Percentiles rank a stretch among this genome's conserved stretches.
Conservation (phyloP, 2,113 vertebrate genomes). For the Geococcyx californianus region DNA sequence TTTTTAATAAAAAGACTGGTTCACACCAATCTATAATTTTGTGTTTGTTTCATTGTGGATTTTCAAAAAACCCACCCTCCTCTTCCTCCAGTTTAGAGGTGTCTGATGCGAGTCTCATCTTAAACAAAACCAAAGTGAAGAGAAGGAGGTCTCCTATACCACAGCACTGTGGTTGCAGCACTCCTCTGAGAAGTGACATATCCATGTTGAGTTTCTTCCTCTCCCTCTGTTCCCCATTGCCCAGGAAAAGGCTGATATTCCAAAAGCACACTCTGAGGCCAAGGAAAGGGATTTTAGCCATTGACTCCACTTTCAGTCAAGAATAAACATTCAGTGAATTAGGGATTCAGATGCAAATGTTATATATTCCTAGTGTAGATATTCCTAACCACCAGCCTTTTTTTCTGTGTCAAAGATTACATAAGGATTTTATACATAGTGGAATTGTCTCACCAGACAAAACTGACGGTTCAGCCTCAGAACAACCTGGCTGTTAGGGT, state of each 20-base stretch:
- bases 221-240: background rate
- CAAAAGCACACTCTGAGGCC: accelerated
- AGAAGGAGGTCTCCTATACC: background rate
- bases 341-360: background rate
- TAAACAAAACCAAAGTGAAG: background rate
- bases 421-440: background rate
- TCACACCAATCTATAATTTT: background rate
- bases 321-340: background rate
- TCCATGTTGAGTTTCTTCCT: background rate
- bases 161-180: background rate
- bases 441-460: background rate
- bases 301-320: background rate
- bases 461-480: background rate
- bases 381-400: background rate
- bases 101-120: background rate
- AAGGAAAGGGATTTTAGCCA: background rate
- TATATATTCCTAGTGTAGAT: background rate
- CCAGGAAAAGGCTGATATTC: background rate
- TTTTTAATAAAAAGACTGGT: background rate
- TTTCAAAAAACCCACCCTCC: background rate
- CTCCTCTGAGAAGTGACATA: background rate
- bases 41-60: background rate
- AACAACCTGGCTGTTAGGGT: background rate
- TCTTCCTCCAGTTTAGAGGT: background rate
- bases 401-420: background rate